A percentile compares a stretch with the other conserved stretches of the same genome.
phyloP scores from a whole-genome alignment of 2,888 invertebrate genomes.

The Pheosia tremula region DNA sequence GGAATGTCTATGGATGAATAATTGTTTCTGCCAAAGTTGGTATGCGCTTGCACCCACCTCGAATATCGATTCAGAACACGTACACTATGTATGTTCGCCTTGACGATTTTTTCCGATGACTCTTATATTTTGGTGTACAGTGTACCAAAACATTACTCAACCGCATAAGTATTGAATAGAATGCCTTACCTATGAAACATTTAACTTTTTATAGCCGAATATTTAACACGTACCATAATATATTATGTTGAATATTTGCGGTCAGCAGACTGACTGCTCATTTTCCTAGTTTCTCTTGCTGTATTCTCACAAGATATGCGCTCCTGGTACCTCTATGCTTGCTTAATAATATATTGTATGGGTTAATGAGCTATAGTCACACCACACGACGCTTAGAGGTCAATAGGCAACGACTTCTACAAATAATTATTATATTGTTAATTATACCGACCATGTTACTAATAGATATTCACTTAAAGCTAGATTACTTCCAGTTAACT shows the following conservation, averaged over 20 bases:
- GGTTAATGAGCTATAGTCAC: no score
- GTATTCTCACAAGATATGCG: background rate
- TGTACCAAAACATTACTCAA: constrained; percentile 6
- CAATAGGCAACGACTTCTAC: no score
- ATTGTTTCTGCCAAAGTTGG: constrained; percentile 2
- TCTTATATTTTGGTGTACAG: constrained; percentile 7
- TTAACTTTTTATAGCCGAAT: background rate
- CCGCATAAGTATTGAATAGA: constrained; percentile 1
- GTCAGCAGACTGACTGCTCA: no score
- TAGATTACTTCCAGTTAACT: no score
- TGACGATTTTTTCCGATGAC: constrained; percentile 21
- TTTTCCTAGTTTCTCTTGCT: no score
- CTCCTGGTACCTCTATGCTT: background rate
- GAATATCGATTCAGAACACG: constrained; percentile 22
- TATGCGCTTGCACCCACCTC: constrained; percentile 4
- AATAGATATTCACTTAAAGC: no score
- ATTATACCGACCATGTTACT: no score
- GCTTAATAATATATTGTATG: background rate
- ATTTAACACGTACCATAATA: background rate
- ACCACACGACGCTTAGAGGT: no score
- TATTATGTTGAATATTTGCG: no score
- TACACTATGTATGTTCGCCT: constrained; percentile 9
- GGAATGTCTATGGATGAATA: constrained; percentile 1
- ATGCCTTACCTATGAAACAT: background rate
- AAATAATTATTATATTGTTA: no score